Base-by-base conservation (phyloP, 35 echinoderm and acorn worm genomes). In the Patiria miniata region DNA sequence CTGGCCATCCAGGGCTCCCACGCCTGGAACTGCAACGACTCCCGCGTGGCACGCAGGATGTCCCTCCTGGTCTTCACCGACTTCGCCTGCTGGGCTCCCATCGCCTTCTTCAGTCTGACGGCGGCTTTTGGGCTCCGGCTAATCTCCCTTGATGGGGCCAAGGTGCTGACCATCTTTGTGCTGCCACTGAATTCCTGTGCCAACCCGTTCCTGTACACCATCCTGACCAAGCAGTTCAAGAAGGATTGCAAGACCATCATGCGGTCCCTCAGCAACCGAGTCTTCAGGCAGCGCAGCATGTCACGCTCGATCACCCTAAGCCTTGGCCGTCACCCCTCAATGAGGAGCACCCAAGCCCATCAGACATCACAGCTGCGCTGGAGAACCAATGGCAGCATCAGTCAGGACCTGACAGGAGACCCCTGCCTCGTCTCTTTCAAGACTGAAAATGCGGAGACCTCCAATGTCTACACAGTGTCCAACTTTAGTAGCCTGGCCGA, bases 141-240 rank as follows among this genome's bases (percentile, higher is more conserved):
- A 8, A 99, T 99, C 29, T 89, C 93, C 40, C 39, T 94, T 39
- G 60, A 89, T 23, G 78, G 87, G 76, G 93, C 96, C 21, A 99
- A 99, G 47, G 77, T 99, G 10, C 80, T 99, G 1, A 99, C 93
- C 0, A 79, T 99, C 0, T 99, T 99, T 53, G 80, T 99, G 16
- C 77, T 99, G 6, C 96, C 96, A 0, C 78, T 99, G 0, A 99
- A 99, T 51, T 94, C 92, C 8, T 99, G 93, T 51, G 93, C 93
- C 36, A 99, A 99, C 68, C 96, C 96, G 55, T 99, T 99, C 34
- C 79, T 99, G 5, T 99, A 99, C 84, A 94, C 96, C 15, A 68
- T 99, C 21, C 68, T 99, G 82, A 99, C 96, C 21, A 94, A 99
- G 61, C 96, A 99, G 78, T 99, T 99, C 44, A 99, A 99, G 82